These are phyloP conservation scores for Sminthurides aquaticus DNA, from an alignment of 2,888 invertebrate genomes.

Conservation along the genomic window DNA sequence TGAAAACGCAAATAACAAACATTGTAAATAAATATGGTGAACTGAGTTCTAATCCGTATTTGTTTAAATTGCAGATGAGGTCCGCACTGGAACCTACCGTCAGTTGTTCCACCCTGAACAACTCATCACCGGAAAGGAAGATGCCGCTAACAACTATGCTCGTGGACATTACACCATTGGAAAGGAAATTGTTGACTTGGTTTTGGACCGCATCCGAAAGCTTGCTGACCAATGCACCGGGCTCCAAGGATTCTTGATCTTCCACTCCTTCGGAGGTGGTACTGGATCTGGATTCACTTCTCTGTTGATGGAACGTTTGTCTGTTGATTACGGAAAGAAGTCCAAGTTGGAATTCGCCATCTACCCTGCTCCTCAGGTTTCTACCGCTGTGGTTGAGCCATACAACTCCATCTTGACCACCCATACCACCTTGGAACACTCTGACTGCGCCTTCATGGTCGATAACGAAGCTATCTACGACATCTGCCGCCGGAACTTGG, in stretches of 20 bases:
- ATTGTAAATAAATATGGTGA: too few relatives aligned
- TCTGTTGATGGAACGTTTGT: too few relatives aligned
- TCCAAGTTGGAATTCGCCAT: constrained; percentile 83
- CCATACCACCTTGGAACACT: constrained; percentile 66
- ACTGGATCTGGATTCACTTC: constrained; percentile 87
- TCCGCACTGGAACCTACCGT: too few relatives aligned
- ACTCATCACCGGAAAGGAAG: constrained; percentile 94
- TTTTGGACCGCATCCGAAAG: constrained; percentile 55
- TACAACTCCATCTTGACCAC: constrained; percentile 81
- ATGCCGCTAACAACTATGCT: too few relatives aligned
- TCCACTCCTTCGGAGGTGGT: constrained; percentile 78
- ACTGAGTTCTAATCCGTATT: too few relatives aligned
- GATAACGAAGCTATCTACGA: too few relatives aligned
- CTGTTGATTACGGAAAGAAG: constrained; percentile 76
- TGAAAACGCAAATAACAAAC: too few relatives aligned
- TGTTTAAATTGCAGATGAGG: too few relatives aligned
- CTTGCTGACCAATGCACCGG: constrained; percentile 73
- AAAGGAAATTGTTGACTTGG: constrained; percentile 38
- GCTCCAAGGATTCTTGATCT: constrained; percentile 75
- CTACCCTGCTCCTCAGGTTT: constrained; percentile 75
- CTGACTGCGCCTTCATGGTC: constrained; percentile 94
- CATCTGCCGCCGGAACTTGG: too few relatives aligned
- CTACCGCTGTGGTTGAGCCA: too few relatives aligned
- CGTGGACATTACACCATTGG: constrained; percentile 97
- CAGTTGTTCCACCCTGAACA: too few relatives aligned